phyloP scores from a whole-genome alignment of 1,140 invertebrate species.

The Magallana angulata region DNA sequence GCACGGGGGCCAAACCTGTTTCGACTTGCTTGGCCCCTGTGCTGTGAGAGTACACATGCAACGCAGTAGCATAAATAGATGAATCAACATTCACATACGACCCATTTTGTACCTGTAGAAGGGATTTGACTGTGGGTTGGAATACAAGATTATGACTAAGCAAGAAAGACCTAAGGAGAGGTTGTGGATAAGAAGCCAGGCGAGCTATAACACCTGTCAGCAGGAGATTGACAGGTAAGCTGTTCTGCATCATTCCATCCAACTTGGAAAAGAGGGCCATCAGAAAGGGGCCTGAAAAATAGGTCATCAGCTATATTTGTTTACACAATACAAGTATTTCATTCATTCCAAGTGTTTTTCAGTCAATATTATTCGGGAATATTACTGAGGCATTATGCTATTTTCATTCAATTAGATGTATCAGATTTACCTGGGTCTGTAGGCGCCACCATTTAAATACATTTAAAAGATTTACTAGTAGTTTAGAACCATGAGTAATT shows the following conservation, averaged over 20 bases:
- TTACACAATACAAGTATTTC: neutral
- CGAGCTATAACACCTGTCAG: conserved; percentile 92
- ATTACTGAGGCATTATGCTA: no score
- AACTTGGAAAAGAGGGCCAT: conserved; percentile 90
- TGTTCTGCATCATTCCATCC: conserved; percentile 91
- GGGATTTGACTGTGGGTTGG: conserved; percentile 92
- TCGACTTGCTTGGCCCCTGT: no score
- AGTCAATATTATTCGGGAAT: no score
- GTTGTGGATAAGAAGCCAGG: conserved; percentile 92
- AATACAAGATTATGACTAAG: conserved; percentile 92
- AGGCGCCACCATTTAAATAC: no score
- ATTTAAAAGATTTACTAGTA: no score
- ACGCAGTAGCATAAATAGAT: neutral
- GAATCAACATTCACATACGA: neutral
- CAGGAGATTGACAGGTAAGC: conserved; percentile 92
- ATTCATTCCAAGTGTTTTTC: no score
- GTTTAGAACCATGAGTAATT: no score
- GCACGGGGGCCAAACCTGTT: no score
- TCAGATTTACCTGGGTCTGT: no score
- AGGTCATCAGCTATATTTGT: neutral
- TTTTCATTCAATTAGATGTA: no score
- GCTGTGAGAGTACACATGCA: neutral
- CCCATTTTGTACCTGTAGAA: conserved; percentile 88
- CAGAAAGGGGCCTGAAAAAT: conserved; percentile 88
- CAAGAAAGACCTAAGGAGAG: conserved; percentile 91